Conservation (phyloP, 2,113 vertebrate genomes). For the Urocynchramus pylzowi region DNA sequence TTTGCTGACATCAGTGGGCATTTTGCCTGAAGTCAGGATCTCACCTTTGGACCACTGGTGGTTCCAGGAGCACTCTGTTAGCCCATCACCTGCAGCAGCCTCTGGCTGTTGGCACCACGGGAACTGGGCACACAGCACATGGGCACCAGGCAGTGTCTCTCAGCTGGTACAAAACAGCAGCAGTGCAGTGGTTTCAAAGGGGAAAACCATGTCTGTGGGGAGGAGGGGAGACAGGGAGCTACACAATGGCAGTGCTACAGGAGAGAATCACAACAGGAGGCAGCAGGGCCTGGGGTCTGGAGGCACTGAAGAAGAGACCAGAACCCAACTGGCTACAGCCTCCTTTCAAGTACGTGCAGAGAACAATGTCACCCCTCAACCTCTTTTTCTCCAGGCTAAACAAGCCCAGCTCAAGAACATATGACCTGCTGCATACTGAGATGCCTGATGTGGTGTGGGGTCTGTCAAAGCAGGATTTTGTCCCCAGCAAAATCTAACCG, state of each 20-base stretch:
- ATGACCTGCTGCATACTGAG: not conserved
- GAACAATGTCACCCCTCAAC: not conserved
- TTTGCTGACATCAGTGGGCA: not conserved
- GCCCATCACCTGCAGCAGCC: not conserved
- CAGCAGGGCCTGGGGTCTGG: not conserved
- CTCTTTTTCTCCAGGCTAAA: not conserved
- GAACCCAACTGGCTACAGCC: not conserved
- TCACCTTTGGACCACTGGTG: not conserved
- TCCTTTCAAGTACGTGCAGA: not conserved
- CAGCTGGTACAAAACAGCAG: not conserved
- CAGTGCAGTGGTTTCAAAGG: not conserved
- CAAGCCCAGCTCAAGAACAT: not conserved
- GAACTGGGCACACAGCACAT: not conserved
- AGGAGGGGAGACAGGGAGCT: not conserved
- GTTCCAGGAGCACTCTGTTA: not conserved
- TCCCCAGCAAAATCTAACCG: rapidly evolving
- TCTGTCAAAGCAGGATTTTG: not conserved
- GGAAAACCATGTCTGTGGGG: rapidly evolving
- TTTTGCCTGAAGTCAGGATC: not conserved
- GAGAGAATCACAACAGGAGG: not conserved
- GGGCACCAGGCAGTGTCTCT: not conserved
- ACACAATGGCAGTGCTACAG: not conserved
- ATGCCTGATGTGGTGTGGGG: not conserved
- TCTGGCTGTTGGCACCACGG: not conserved
- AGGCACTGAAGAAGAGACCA: not conserved